Percentiles rank a stretch among this genome's conserved stretches.
phyloP scores from a whole-genome alignment of 2,113 vertebrate genomes.

The Blennius ocellaris region DNA sequence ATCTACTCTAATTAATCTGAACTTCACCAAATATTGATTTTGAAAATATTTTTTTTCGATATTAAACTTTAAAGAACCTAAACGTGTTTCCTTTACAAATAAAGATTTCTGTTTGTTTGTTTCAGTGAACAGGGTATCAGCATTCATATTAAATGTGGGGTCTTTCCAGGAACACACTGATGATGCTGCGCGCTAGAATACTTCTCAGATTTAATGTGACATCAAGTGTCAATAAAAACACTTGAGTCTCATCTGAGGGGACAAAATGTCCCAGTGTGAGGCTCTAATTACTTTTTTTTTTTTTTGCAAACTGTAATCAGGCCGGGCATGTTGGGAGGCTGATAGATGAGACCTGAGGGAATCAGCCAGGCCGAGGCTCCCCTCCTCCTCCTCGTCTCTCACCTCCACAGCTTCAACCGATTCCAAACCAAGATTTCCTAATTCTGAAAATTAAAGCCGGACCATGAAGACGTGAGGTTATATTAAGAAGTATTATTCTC shows the following conservation, averaged over 20 bases:
- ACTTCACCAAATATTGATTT: too few relatives aligned
- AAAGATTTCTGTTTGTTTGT: too few relatives aligned
- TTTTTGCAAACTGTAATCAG: conserved; percentile 99
- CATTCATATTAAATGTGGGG: too few relatives aligned
- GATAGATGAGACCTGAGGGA: conserved; percentile 93
- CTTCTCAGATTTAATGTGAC: too few relatives aligned
- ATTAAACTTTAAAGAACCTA: too few relatives aligned
- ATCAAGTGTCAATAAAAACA: too few relatives aligned
- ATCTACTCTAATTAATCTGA: too few relatives aligned
- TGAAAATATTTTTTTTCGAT: too few relatives aligned
- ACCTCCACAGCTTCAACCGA: conserved; percentile 57
- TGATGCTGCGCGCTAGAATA: background rate
- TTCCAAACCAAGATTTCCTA: too few relatives aligned
- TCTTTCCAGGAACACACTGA: background rate
- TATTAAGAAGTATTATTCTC: conserved; percentile 83
- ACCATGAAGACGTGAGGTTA: background rate
- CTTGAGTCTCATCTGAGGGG: background rate
- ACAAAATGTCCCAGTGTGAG: conserved; percentile 77
- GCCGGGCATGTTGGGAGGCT: conserved; percentile 89
- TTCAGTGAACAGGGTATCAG: too few relatives aligned
- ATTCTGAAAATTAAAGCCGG: too few relatives aligned
- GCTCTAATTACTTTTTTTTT: conserved; percentile 60
- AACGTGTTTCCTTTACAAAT: too few relatives aligned
- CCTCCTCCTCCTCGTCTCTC: conserved; percentile 55
- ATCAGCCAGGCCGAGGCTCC: conserved; percentile 61